Base-by-base conservation (phyloP, 2,888 invertebrate genomes). In the Pandemis heparana region DNA sequence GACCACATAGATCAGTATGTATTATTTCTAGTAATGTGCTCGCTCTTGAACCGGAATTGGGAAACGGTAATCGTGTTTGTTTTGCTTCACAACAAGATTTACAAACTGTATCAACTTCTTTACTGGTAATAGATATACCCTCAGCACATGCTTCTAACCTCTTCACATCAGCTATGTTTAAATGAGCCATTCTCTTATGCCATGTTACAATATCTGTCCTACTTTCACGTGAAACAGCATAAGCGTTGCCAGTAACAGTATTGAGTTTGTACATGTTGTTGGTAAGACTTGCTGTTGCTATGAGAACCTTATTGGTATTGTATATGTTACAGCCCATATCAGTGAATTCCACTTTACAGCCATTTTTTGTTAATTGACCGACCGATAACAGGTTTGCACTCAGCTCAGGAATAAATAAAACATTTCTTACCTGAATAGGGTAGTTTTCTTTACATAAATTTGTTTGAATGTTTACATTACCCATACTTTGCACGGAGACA, bases 31-130 rank as follows among this genome's bases (percentile, higher is more conserved):
- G 60, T 16, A 72, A 73, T 38, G 14, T 46, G 71, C 67, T 63
- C 14, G 79, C 76, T 73, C 78, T 75, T 7, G 77, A 70, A 6
- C 76, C 76, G 12, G 51, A 53, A 73, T 77, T 48, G 10, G 72
- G 77, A 14, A 78, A 79, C 9, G 77, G 77, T 38, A 61, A 12
- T 60, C 75, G 78, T 6, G 77, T 41, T 43, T 79, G 78, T 56
- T 76, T 78, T 18, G 75, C 77, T 75, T 77, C 74, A 1, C 61
- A 10, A 75, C 77, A 79, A 39, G 12, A 16, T 39, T 38, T 68
- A 56, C 77, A 77, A 46, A 10, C 10, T 10, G 10, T 14, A 48
- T 18, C 64, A 23, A n/a, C 5, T 12, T 51, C 51, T n/a, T 51
- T 7, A 14, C 10, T 46, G 1, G 51, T n/a, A 18, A 60, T 60